Evolutionary conservation across 2,113 vertebrate species (phyloP).

Genomic region (Thamnaconus septentrionalis): DNA sequence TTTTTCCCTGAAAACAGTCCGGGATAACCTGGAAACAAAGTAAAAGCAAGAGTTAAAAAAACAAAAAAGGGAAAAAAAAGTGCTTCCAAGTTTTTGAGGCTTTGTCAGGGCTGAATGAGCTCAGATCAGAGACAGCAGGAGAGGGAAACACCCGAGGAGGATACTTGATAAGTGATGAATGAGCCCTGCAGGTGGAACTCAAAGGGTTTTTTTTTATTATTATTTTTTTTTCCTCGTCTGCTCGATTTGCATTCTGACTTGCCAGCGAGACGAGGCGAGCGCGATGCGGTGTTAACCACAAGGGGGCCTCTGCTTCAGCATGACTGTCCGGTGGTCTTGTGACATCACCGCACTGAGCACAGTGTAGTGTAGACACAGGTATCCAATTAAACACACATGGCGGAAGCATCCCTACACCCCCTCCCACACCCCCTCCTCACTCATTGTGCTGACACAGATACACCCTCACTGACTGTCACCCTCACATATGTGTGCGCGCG

Average conservation of each 20-base stretch:
- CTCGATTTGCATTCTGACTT: constrained; percentile 1
- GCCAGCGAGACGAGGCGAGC: constrained; percentile 12
- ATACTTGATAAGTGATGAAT: constrained; percentile 10
- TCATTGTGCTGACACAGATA: constrained; percentile 45
- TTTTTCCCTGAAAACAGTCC: constrained; percentile 7
- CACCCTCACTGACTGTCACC: constrained; percentile 37
- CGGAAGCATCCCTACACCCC: constrained; percentile 26
- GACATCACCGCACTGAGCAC: constrained; percentile 1
- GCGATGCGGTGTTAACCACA: constrained; percentile 31
- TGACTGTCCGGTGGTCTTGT: background rate
- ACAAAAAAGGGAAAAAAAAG: constrained; percentile 15
- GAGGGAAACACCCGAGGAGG: background rate
- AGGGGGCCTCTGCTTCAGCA: constrained; percentile 27
- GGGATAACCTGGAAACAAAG: constrained; percentile 40
- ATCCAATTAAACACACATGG: constrained; percentile 7
- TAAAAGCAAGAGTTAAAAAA: constrained; percentile 27
- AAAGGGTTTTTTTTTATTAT: background rate
- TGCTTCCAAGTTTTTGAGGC: constrained; percentile 10
- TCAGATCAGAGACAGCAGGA: constrained; percentile 9
- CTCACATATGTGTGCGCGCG: background rate
- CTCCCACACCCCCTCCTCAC: constrained; percentile 23
- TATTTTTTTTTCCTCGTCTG: background rate
- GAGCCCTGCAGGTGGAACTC: constrained; percentile 9
- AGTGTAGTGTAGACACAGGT: background rate
- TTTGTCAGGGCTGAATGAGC: constrained; percentile 14